A percentile compares a stretch with the other conserved stretches of the same genome.
Evolutionary conservation across 2,113 vertebrate species (phyloP).

Genomic region (Lasiurus cinereus): DNA sequence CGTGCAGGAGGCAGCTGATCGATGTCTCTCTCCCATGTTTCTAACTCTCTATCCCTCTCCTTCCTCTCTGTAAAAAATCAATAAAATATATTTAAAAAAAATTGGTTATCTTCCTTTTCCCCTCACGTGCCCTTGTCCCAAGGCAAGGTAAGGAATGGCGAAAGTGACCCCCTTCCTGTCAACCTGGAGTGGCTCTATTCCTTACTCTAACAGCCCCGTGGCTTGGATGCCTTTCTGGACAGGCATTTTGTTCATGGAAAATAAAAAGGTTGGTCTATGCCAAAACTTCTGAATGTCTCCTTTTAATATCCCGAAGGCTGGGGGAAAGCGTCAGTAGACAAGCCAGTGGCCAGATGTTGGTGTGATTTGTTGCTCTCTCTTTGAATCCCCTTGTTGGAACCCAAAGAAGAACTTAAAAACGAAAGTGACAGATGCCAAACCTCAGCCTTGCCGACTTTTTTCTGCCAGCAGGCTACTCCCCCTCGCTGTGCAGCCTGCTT

Average conservation of each 20-base stretch:
- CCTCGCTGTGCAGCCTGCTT: background rate
- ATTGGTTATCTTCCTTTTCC: background rate
- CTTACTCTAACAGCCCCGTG: background rate
- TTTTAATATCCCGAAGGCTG: slow-evolving; percentile 40
- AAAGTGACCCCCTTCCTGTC: background rate
- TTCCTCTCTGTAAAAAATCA: too few species aligned
- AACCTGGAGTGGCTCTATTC: slow-evolving; percentile 18
- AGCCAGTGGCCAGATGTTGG: background rate
- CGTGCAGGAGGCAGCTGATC: too few species aligned
- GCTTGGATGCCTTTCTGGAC: slow-evolving; percentile 43
- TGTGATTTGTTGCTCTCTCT: slow-evolving; percentile 67
- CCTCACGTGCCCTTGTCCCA: background rate
- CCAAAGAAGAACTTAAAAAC: slow-evolving; percentile 55
- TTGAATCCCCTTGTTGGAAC: slow-evolving; percentile 46
- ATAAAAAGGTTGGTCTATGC: slow-evolving; percentile 24
- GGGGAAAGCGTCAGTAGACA: slow-evolving; percentile 51
- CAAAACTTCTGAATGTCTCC: slow-evolving; percentile 1
- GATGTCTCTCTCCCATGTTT: too few species aligned
- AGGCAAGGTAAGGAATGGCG: slow-evolving; percentile 34
- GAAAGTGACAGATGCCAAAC: background rate
- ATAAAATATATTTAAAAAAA: too few species aligned
- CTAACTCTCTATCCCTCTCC: too few species aligned
- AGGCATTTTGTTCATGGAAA: slow-evolving; percentile 50
- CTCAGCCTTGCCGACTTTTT: slow-evolving; percentile 18
- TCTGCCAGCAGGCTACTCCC: background rate